phyloP scores from a whole-genome alignment of 2,113 vertebrate genomes.

The Crotalus helleri region DNA sequence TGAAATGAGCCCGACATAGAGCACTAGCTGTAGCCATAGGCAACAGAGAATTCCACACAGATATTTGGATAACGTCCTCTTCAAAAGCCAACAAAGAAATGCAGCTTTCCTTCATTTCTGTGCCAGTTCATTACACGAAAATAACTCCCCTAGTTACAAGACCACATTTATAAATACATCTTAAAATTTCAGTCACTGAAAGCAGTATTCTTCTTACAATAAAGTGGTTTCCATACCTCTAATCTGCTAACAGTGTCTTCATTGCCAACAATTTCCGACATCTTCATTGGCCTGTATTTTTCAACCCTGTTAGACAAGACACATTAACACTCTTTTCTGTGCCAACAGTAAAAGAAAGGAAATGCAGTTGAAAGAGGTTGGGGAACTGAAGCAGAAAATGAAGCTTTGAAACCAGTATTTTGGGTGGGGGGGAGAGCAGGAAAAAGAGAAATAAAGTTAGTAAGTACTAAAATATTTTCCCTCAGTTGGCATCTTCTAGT shows the following conservation, averaged over 20 bases:
- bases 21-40: not conserved
- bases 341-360: not conserved
- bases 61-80: not conserved
- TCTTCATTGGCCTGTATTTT: conserved; percentile 89
- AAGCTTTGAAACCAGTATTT: accelerated
- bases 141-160: not conserved
- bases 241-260: conserved; percentile 94
- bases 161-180: not conserved
- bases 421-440: not conserved
- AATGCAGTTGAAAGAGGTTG: not conserved
- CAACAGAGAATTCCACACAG: not conserved
- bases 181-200: not conserved
- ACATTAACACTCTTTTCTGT: not conserved
- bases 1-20: not conserved
- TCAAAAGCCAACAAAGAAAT: not conserved
- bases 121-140: not conserved
- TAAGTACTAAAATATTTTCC: not conserved
- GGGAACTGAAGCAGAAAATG: not conserved
- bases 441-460: not conserved
- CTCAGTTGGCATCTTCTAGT: not conserved
- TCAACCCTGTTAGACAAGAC: conserved; percentile 80
- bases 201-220: not conserved
- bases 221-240: conserved; percentile 68
- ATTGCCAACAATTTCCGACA: conserved; percentile 89
- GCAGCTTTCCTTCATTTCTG: not conserved